phyloP scores from a whole-genome alignment of 2,113 vertebrate genomes.

The Salvelinus sp. region DNA sequence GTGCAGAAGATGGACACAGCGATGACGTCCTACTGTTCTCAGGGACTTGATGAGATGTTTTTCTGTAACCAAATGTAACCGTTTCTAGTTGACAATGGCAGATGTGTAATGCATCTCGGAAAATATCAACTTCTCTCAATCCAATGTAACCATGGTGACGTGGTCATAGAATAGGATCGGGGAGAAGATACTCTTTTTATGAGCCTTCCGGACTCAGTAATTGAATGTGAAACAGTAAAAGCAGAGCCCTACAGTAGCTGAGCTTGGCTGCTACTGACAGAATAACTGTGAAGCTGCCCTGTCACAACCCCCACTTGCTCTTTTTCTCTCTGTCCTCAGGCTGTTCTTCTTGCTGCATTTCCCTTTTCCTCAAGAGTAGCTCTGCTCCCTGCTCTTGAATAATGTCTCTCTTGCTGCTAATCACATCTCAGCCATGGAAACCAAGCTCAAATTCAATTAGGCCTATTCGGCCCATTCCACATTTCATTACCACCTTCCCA shows the following conservation, averaged over 20 bases:
- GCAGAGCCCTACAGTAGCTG: neutral
- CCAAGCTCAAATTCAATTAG: too few relatives aligned
- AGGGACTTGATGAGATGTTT: too few relatives aligned
- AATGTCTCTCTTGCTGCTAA: neutral
- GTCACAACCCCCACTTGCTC: neutral
- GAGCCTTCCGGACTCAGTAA: neutral
- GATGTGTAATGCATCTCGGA: too few relatives aligned
- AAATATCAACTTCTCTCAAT: neutral
- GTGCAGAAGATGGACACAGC: neutral
- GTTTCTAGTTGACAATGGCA: neutral
- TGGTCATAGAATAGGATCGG: too few relatives aligned
- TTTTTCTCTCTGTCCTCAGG: neutral
- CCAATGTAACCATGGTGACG: neutral
- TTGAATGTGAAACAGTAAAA: conserved; percentile 8
- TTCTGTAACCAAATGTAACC: neutral
- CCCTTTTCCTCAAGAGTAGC: neutral
- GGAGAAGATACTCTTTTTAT: neutral
- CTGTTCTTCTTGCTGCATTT: neutral
- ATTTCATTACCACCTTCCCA: too few relatives aligned
- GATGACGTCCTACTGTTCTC: neutral
- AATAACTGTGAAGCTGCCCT: neutral
- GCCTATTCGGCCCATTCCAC: too few relatives aligned
- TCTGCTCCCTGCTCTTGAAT: neutral
- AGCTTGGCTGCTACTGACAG: conserved; percentile 3
- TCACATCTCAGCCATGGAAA: neutral